Evolutionary conservation across 37 sponge, comb jelly and placozoan species (phyloP), one percentile per base, ranked within the genome.

Genomic region (Bolinopsis microptera): DNA sequence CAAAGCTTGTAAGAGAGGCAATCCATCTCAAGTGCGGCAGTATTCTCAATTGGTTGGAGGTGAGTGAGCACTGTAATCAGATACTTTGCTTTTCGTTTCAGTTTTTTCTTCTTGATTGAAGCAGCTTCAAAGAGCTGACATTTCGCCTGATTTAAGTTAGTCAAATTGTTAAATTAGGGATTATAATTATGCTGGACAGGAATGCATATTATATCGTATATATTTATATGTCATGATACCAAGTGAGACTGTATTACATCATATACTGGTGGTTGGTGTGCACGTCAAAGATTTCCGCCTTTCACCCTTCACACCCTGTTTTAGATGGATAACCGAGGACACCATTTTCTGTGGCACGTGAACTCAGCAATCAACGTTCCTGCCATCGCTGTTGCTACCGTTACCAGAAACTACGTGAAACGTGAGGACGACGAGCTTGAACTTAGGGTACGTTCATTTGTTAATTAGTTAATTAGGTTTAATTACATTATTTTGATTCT

Each of bases 341-440:
- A 72, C 31, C 74, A 72, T 28, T 72, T 72, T 72, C 74, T 72
- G 22, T 72, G 74, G 74, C 74, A 72, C 31, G 74, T 72, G 26
- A 72, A 72, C 74, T 23, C 22, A 23, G 74, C 30, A 3, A 72
- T 72, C 74, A 72, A 72, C 31, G 74, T 72, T 72, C 74, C 74
- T 72, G 74, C 74, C 74, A 72, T 72, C 5, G 74, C 74, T 23
- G 74, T 72, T 28, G 74, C 74, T 72, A 72, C 74, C 30, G 74
- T 72, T 28, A 72, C 74, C 74, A 72, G 31, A 72, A 72, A 72
- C 74, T 72, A 72, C 31, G 74, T 72, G 30, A 72, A 72, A 72
- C 26, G 74, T 30, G 74, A 72, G 74, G 74, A 72, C 26, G 74
- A 72, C 74, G 74, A 72, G 31, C 74, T 72, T 8, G 30, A 72